Evolutionary conservation across 2,888 invertebrate species (phyloP).

Genomic region (Clepsis dumicolana): DNA sequence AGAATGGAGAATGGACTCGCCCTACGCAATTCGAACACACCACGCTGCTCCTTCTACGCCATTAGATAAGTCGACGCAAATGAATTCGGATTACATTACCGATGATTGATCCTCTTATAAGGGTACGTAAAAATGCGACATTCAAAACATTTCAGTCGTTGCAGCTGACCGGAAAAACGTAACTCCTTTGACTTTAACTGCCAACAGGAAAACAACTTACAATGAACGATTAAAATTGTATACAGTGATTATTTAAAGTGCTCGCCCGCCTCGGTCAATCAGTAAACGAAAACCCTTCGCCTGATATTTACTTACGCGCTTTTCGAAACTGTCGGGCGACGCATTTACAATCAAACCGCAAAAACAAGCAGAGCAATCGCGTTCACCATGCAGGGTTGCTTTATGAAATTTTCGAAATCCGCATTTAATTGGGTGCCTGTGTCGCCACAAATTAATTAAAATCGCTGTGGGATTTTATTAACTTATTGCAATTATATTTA

Average conservation of each 20-base stretch:
- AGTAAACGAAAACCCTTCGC: conserved; percentile 57
- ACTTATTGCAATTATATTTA: conserved; percentile 83
- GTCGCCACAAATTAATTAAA: conserved; percentile 81
- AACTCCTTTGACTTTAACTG: conserved; percentile 9
- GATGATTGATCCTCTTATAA: conserved; percentile 46
- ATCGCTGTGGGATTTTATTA: conserved; percentile 77
- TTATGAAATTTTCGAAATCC: conserved; percentile 73
- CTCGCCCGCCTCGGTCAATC: conserved; percentile 54
- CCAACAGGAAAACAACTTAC: conserved; percentile 19
- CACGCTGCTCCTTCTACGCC: conserved; percentile 60
- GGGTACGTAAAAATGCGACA: neutral
- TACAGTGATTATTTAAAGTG: conserved; percentile 49
- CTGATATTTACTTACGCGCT: conserved; percentile 54
- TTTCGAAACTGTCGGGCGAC: conserved; percentile 54
- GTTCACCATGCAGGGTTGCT: conserved; percentile 60
- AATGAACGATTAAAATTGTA: conserved; percentile 44
- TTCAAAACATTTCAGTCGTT: neutral
- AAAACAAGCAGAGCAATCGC: conserved; percentile 62
- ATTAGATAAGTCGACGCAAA: conserved; percentile 60
- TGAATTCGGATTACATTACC: conserved; percentile 41
- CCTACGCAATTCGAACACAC: conserved; percentile 55
- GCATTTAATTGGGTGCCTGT: conserved; percentile 74
- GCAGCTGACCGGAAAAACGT: conserved; percentile 14
- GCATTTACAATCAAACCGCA: conserved; percentile 60
- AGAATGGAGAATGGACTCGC: conserved; percentile 57